Conservation (phyloP, 2,113 vertebrate species). For the Cyprinus carpio region DNA sequence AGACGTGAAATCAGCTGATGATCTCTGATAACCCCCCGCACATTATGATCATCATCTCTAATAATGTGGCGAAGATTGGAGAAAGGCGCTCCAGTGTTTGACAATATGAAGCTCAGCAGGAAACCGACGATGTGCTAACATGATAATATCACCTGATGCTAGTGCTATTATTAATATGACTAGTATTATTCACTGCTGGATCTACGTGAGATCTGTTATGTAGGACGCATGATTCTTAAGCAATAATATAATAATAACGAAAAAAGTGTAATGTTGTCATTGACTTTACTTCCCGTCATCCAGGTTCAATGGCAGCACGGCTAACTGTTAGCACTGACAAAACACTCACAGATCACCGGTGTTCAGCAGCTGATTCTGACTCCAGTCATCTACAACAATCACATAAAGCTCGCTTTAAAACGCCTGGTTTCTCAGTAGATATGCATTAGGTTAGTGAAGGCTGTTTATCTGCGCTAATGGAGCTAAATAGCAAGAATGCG, state of each 20-base stretch:
- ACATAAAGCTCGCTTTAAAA: not conserved
- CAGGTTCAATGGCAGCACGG: not conserved
- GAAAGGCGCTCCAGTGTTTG: not conserved
- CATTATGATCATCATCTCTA: not conserved
- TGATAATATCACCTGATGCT: not conserved
- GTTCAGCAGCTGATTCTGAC: not conserved
- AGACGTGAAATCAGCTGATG: conserved; percentile 23
- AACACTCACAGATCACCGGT: not conserved
- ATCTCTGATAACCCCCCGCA: not conserved
- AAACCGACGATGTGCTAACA: not conserved
- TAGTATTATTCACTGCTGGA: not conserved
- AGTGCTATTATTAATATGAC: not conserved
- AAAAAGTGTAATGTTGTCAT: not conserved
- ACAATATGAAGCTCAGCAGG: not conserved
- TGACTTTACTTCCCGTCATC: not conserved
- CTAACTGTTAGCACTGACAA: conserved; percentile 25
- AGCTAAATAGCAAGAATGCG: not conserved
- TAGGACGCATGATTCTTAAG: not conserved
- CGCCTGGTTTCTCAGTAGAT: not conserved
- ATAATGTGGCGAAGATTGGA: not conserved
- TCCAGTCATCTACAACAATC: not conserved
- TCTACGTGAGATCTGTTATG: no score
- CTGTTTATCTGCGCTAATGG: not conserved
- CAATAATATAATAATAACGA: not conserved
- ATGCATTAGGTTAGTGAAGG: not conserved